Base-by-base conservation (phyloP, 2,888 invertebrate genomes). In the Rotaria socialis region DNA sequence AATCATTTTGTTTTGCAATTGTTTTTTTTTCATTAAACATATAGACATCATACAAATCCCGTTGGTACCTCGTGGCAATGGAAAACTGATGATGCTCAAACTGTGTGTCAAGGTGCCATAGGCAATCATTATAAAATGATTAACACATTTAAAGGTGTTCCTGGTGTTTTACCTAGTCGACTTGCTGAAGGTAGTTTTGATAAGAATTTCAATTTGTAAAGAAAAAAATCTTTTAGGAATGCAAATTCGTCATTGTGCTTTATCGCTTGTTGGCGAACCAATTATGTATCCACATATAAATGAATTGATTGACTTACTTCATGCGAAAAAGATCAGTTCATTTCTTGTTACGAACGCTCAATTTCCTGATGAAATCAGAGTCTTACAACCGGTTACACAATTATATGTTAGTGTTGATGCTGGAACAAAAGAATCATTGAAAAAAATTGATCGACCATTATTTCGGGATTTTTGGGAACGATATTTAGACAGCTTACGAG, bases 241-340 rank as follows among this genome's bases (percentile, higher is more conserved):
- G 88, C 88, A 89, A 84, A 92, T 91, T 0, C 88, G 91, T 87
- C 93, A 93, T 89, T 93, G 93, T 90, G 93, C 93, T 67, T 89
- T 93, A 85, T 93, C 93, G 6, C 90, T 93, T 27, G 93, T 93
- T 8, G 93, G 93, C 14, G 93, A 93, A 88, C 93, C 93, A 3
- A 93, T 93, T 87, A 93, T 93, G 93, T 93, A 93, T 89, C 93
- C 93, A 24, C 91, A 93, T 89, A 93, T 93, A 87, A 93, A 93
- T 89, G 90, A 89, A 86, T 92, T 93, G 88, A 89, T 93, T 11
- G 88, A 89, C 19, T 89, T 93, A 84, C 90, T 93, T 8, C 93
- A 93, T 89, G 88, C 89, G 0, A 91, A 91, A 88, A 88, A 89
- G 16, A 93, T 93, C 86, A 93, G 93, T 11, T 91, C 93, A 14